Base-by-base conservation (phyloP, 2,888 invertebrate genomes). In the Abrostola tripartita region DNA sequence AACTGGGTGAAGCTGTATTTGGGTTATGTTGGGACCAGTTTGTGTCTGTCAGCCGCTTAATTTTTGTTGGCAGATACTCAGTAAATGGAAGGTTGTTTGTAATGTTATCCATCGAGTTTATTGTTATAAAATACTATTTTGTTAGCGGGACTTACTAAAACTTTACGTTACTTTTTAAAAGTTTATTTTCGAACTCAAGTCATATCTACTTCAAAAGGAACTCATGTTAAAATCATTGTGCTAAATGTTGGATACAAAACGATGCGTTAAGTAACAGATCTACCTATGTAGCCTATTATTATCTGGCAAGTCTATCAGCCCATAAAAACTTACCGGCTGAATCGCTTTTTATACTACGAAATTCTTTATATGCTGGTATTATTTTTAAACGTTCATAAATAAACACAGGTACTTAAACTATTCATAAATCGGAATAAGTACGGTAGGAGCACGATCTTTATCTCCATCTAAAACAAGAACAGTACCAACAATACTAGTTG, bases 1-100 rank as follows among this genome's bases (percentile, higher is more conserved):
- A 84, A 80, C 68, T 81, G 78, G 81, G 79, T 76, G 74, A 78
- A 67, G 73, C 69, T 59, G 74, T 76, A 77, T 84, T 80, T 81
- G 71, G 79, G 78, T 81, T 81, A 75, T 57, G 52, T 52, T n/a
- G 65, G 55, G 75, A 82, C 81, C 83, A 74, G 84, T 82, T 82
- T 70, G 56, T 70, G 71, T 81, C 71, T 73, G 76, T 76, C 78
- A 66, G 55, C 70, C 49, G 66, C 51, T 65, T 40, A 52, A 65
- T 71, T 76, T 78, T 76, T 61, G 67, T 77, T 76, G 63, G 72
- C 75, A 74, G 75, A 71, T 54, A 65, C 63, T 75, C 55, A 71
- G 77, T 75, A 71, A 74, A 66, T 65, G 58, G 41, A 67, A 74
- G 74, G 60, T 61, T 71, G 61, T 62, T 57, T 64, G 14, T 64